Conservation (phyloP, 2,888 invertebrate genomes). For the Tenthredo scrophulariae region DNA sequence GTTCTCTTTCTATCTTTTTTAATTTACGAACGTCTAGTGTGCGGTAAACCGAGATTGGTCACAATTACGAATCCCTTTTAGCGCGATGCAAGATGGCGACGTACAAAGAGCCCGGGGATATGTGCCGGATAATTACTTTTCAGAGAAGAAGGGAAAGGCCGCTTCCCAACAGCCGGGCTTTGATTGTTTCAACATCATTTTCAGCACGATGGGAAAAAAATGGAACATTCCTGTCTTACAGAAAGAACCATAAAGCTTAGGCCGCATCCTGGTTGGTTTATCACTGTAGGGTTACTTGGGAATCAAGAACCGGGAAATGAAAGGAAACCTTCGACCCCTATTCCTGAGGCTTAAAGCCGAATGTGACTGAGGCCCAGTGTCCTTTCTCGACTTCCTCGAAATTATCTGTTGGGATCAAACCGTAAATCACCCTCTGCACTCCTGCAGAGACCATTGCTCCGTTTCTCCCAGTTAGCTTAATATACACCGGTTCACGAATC, state of each 20-base stretch:
- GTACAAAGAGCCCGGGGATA: constrained; percentile 13
- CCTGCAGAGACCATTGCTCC: not conserved
- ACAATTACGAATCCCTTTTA: constrained; percentile 44
- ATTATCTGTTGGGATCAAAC: constrained; percentile 39
- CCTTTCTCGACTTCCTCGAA: constrained; percentile 8
- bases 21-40: constrained; percentile 37
- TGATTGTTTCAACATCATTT: not conserved
- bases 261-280: not conserved
- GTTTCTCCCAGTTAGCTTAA: constrained; percentile 2
- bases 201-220: not conserved
- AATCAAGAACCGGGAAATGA: constrained; percentile 6
- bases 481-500: constrained; percentile 28
- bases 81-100: not conserved
- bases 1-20: constrained; percentile 28
- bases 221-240: not conserved
- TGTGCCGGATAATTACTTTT: constrained; percentile 42
- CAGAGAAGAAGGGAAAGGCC: not conserved
- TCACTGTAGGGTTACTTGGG: not conserved
- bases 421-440: constrained; percentile 30
- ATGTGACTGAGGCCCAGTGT: constrained; percentile 11
- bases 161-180: not conserved
- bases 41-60: constrained; percentile 43
- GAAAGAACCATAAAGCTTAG: not conserved
- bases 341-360: not conserved
- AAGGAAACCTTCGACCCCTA: constrained; percentile 24